A percentile compares a stretch with the other conserved stretches of the same genome.
phyloP scores from a whole-genome alignment of 2,113 vertebrate species.

The Enhydra lutris region DNA sequence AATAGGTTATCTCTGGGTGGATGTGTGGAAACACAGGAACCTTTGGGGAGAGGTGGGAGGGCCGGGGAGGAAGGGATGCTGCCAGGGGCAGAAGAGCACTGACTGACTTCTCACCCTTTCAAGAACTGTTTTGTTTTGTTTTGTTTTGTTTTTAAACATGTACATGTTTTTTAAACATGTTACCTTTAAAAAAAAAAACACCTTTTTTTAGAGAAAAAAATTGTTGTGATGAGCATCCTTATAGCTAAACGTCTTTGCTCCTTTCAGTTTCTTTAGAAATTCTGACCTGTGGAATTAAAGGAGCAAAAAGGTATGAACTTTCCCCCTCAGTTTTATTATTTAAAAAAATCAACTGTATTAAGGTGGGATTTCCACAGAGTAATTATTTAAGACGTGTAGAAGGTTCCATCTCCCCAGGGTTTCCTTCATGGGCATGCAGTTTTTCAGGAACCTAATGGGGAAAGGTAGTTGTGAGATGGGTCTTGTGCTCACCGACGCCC shows the following conservation, averaged over 20 bases:
- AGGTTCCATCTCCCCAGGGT: background rate
- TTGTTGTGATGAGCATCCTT: background rate
- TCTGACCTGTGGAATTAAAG: background rate
- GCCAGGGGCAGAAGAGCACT: no score
- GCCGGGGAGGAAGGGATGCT: background rate
- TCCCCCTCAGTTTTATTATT: background rate
- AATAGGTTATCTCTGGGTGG: background rate
- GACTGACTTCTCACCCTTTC: background rate
- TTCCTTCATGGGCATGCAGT: background rate
- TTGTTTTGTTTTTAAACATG: background rate
- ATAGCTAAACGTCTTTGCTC: background rate
- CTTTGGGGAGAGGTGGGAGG: background rate
- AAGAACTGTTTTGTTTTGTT: background rate
- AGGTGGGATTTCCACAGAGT: background rate
- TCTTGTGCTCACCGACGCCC: rapidly evolving
- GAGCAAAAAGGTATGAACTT: background rate
- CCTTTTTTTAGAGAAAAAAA: background rate
- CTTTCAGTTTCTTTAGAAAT: background rate
- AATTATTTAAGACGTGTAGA: background rate
- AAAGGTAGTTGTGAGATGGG: background rate
- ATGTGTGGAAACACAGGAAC: background rate
- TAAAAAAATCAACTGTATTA: background rate
- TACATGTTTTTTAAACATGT: no score
- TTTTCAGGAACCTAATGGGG: background rate
- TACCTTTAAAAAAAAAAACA: background rate